A percentile compares a stretch with the other conserved stretches of the same genome.
Conservation (phyloP, 2,888 invertebrate species). For the Caenorhabditis plicata region DNA sequence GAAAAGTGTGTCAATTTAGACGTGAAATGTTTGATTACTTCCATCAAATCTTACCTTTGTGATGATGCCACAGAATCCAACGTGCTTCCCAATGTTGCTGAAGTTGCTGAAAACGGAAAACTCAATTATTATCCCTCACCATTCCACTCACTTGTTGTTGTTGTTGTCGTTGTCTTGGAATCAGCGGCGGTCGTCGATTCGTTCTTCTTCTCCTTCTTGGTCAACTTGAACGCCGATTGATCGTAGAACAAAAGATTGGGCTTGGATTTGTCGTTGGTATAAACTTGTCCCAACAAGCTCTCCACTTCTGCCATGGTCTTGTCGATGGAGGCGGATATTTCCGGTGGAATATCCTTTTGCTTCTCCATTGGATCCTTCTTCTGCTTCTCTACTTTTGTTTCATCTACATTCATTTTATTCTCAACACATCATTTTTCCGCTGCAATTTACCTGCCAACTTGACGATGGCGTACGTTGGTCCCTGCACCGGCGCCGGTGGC, state of each 20-base stretch:
- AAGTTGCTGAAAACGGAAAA: conserved; percentile 31
- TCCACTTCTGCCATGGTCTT: conserved; percentile 45
- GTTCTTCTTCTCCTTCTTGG: conserved; percentile 2
- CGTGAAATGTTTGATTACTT: background rate
- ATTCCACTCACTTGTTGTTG: background rate
- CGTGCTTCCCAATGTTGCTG: conserved; percentile 21
- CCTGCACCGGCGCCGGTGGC: conserved; percentile 1
- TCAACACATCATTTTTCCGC: too few species aligned
- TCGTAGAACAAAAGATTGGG: conserved; percentile 47
- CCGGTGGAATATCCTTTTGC: conserved; percentile 28
- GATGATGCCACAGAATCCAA: conserved; percentile 25
- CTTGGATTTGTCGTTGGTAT: conserved; percentile 42
- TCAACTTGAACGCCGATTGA: conserved; percentile 12
- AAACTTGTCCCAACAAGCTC: conserved; percentile 40
- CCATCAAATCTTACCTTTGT: conserved; percentile 15
- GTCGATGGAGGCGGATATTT: conserved; percentile 38
- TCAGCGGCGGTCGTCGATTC: conserved; percentile 16
- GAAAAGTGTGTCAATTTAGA: background rate
- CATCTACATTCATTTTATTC: background rate
- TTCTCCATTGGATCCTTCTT: conserved; percentile 10
- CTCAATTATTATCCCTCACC: too few species aligned
- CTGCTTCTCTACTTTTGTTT: background rate
- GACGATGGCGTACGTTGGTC: conserved; percentile 24
- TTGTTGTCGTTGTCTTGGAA: background rate
- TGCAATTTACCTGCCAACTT: conserved; percentile 13